phyloP scores from a whole-genome alignment of 2,113 vertebrate species.

The Aspidoscelis tigris region DNA sequence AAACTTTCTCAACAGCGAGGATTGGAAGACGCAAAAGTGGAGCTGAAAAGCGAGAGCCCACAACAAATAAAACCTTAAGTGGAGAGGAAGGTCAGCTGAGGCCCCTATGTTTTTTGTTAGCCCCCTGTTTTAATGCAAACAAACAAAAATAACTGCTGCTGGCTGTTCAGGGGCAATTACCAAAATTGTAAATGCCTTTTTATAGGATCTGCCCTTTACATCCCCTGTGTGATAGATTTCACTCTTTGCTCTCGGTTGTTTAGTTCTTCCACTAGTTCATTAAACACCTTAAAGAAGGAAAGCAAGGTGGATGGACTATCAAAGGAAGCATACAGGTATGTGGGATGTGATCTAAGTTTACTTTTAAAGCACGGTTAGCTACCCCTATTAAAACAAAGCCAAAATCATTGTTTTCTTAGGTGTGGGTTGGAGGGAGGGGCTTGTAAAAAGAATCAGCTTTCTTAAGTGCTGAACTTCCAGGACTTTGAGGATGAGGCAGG shows the following conservation, averaged over 20 bases:
- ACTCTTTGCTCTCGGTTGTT: slow-evolving; percentile 36
- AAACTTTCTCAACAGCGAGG: slow-evolving; percentile 79
- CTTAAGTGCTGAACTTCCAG: slow-evolving; percentile 52
- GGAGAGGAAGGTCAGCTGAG: slow-evolving; percentile 76
- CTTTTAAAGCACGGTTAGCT: slow-evolving; percentile 64
- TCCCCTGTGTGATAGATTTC: neutral
- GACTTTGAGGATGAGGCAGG: slow-evolving; percentile 18
- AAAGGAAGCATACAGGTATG: slow-evolving; percentile 22
- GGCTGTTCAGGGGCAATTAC: slow-evolving; percentile 73
- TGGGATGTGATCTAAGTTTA: slow-evolving; percentile 32
- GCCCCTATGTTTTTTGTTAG: slow-evolving; percentile 74
- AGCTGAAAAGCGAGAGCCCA: slow-evolving; percentile 78
- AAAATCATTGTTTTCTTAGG: slow-evolving; percentile 55
- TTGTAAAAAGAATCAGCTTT: slow-evolving; percentile 65
- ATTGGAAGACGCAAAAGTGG: slow-evolving; percentile 73
- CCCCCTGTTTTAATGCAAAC: slow-evolving; percentile 29
- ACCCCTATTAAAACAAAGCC: slow-evolving; percentile 74
- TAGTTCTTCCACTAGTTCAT: slow-evolving; percentile 19
- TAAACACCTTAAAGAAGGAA: neutral
- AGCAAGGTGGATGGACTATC: slow-evolving; percentile 7
- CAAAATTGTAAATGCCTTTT: slow-evolving; percentile 53
- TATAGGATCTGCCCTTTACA: slow-evolving; percentile 56
- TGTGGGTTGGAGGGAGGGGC: slow-evolving; percentile 47
- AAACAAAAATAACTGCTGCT: slow-evolving; percentile 64
- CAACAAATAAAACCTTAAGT: slow-evolving; percentile 83